These are phyloP conservation scores for Archaeoteleia sp. DNA, from an alignment of 2,888 invertebrate species.

Conservation along the genomic window DNA sequence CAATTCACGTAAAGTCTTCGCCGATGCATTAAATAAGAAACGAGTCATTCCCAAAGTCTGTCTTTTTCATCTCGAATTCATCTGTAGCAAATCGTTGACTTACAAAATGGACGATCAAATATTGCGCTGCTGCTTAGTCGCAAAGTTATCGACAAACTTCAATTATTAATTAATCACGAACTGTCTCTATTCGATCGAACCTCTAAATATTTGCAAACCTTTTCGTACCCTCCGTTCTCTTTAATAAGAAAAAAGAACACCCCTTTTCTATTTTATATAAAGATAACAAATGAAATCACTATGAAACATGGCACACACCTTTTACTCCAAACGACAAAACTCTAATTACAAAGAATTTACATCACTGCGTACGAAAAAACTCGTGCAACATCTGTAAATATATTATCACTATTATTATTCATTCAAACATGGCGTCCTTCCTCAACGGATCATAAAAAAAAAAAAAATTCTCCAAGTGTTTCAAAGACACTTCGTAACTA, in stretches of 20 bases:
- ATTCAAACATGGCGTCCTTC: slow-evolving; percentile 19
- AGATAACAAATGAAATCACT: slow-evolving; percentile 12
- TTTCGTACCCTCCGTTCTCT: too few species aligned
- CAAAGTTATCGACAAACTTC: slow-evolving; percentile 6
- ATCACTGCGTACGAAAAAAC: slow-evolving; percentile 9
- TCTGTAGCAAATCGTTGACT: slow-evolving; percentile 15
- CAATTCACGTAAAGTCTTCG: slow-evolving; percentile 15
- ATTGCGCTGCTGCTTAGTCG: slow-evolving; percentile 21
- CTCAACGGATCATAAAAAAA: slow-evolving; percentile 2
- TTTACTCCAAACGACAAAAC: slow-evolving; percentile 31
- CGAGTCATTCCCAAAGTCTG: slow-evolving; percentile 48
- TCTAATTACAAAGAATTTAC: slow-evolving; percentile 3
- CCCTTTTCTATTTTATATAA: slow-evolving; percentile 14
- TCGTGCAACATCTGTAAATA: slow-evolving; percentile 23
- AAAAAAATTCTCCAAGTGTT: too few species aligned
- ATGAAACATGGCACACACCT: slow-evolving; percentile 38
- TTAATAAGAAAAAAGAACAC: too few species aligned
- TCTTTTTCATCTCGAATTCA: slow-evolving; percentile 35
- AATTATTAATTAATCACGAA: background rate
- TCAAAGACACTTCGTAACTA: slow-evolving; percentile 29
- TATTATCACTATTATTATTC: slow-evolving; percentile 21
- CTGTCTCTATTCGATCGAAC: background rate
- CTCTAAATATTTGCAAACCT: too few species aligned
- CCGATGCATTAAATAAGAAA: slow-evolving; percentile 27
- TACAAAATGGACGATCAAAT: slow-evolving; percentile 37